Base-by-base conservation (phyloP, 2,113 vertebrate genomes). In the Pedetes capensis region DNA sequence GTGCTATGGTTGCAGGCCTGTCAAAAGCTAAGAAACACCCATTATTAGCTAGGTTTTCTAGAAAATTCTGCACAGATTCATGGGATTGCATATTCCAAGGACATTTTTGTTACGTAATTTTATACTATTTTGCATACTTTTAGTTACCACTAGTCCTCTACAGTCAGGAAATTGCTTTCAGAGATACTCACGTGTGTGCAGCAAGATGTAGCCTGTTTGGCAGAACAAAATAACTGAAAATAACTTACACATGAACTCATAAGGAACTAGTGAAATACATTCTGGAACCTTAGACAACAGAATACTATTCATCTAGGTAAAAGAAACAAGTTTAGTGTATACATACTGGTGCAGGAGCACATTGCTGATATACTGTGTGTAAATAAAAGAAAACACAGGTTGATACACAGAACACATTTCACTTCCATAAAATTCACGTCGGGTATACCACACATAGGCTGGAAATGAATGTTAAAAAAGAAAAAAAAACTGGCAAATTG, bases 381-480 rank as follows among this genome's bases (percentile, higher is more conserved):
- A 95, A 95, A 88, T 76, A 66, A 88, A 95, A 75, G 75, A 57
- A 87, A 68, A 27, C 44, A 83, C 51, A 66, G 61, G 88, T 90
- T 25, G 22, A 59, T 89, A 85, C 0, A 1, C 20, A 5, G 59
- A 57, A 89, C 39, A 17, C 7, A 61, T 57, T 87, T 88, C 88
- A 81, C 81, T 69, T 87, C 51, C 64, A 18, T 29, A 83, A 53
- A 34, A 78, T 61, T 66, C 27, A 29, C 57, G 85, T 7, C 51
- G 47, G 10, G 22, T 34, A 42, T 23, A 29, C 3, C 42, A 22
- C 5, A 18, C 20, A 63, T 29, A n/a, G 22, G 34, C 16, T 55
- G 89, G 69, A 84, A 87, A 82, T 51, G 7, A 68, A 90, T 13
- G 39, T 27, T 29, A 87, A 72, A 83, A 78, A 14, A 32, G 39